Percentiles rank a stretch among this genome's conserved stretches.
phyloP scores from a whole-genome alignment of 1,140 invertebrate genomes.

The Pararge aegeria region DNA sequence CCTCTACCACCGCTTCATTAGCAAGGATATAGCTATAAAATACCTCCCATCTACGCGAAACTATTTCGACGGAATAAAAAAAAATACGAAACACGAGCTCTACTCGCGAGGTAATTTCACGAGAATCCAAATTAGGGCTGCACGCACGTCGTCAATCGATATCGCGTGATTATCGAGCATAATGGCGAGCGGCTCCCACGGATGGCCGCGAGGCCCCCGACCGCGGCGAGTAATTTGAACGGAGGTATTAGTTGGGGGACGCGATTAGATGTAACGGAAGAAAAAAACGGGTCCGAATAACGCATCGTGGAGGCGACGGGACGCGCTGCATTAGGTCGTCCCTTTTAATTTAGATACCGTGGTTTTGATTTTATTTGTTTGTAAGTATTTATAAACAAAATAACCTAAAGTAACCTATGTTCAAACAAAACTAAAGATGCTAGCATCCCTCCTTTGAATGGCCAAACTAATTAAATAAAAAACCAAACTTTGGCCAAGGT shows the following conservation, averaged over 20 bases:
- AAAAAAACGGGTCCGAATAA: constrained; percentile 13
- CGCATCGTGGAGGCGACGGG: neutral
- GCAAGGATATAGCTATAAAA: neutral
- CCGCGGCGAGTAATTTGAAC: constrained; percentile 35
- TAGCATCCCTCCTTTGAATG: too few relatives aligned
- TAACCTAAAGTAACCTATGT: too few relatives aligned
- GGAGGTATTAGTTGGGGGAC: constrained; percentile 33
- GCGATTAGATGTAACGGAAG: constrained; percentile 33
- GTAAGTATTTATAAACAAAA: too few relatives aligned
- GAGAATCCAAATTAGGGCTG: constrained; percentile 58
- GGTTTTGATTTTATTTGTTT: neutral
- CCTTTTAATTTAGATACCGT: neutral
- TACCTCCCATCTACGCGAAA: neutral
- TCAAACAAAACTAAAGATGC: too few relatives aligned
- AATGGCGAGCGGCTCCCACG: constrained; percentile 53
- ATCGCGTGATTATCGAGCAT: constrained; percentile 73
- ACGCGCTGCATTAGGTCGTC: neutral
- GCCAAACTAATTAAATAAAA: too few relatives aligned
- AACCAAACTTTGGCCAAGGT: too few relatives aligned
- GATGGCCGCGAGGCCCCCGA: constrained; percentile 38
- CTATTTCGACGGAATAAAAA: constrained; percentile 3
- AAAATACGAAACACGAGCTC: constrained; percentile 22
- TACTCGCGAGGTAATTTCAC: constrained; percentile 34
- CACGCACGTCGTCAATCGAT: constrained; percentile 69
- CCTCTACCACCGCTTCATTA: too few relatives aligned